Percentiles rank a stretch among this genome's conserved stretches.
Conservation (phyloP, 2,113 vertebrate genomes). For the Solea senegalensis region DNA sequence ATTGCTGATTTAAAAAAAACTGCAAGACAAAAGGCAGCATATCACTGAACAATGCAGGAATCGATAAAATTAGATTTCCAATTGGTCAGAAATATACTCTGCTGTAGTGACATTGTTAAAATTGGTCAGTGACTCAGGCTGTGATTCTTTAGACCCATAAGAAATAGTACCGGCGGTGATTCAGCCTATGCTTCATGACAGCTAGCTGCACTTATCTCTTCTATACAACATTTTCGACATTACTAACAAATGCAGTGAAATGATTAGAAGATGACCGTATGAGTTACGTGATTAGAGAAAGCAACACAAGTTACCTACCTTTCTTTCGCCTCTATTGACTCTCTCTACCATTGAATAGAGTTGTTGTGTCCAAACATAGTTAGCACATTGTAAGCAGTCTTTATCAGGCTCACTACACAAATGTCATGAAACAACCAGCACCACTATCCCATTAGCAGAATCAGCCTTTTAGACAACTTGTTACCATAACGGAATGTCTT, state of each 20-base stretch:
- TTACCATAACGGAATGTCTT: conserved; percentile 30
- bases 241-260: no score
- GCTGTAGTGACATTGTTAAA: conserved; percentile 52
- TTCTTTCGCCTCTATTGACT: not conserved
- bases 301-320: not conserved
- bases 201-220: not conserved
- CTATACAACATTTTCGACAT: no score
- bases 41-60: conserved; percentile 12
- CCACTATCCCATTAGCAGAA: conserved; percentile 10
- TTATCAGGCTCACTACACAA: conserved; percentile 21
- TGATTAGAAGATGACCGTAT: no score
- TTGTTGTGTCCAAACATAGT: no score
- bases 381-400: conserved; percentile 12
- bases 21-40: conserved; percentile 17
- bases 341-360: no score
- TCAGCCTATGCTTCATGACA: not conserved
- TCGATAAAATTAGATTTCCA: conserved; percentile 41
- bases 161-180: not conserved
- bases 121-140: conserved; percentile 52
- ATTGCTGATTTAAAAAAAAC: not conserved
- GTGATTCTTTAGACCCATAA: conserved; percentile 8
- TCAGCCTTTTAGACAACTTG: conserved; percentile 19
- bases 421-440: conserved; percentile 34
- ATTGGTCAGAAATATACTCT: conserved; percentile 37
- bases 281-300: not conserved